Evolutionary conservation across 2,113 vertebrate genomes (phyloP).

Genomic region (Pterocles burchelli): DNA sequence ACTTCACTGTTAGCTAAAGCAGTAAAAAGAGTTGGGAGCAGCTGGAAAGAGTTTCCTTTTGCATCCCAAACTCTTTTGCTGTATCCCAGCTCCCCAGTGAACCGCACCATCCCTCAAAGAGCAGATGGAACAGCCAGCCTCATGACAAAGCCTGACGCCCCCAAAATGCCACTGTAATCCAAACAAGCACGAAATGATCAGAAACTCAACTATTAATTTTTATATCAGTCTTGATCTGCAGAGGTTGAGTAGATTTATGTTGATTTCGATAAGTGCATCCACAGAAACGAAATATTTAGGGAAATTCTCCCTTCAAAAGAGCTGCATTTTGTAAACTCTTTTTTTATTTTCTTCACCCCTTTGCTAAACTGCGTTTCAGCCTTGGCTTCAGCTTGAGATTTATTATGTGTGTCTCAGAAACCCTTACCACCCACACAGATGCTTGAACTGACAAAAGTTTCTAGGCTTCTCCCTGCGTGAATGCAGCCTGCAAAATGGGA

Average conservation of each 20-base stretch:
- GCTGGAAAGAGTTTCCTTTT: background rate
- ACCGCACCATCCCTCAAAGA: background rate
- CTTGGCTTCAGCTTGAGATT: constrained; percentile 40
- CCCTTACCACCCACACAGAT: constrained; percentile 85
- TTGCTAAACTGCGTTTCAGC: background rate
- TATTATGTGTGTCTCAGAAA: constrained; percentile 60
- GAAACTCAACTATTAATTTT: background rate
- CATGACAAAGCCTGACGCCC: background rate
- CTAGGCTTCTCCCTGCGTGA: constrained; percentile 52
- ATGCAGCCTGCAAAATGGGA: background rate
- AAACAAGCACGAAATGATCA: fast-evolving
- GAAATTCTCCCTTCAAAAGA: background rate
- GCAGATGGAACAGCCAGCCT: no score
- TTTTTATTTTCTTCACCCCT: background rate
- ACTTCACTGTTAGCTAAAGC: background rate
- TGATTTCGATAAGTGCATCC: fast-evolving
- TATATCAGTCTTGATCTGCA: fast-evolving
- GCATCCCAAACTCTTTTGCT: background rate
- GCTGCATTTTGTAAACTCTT: fast-evolving
- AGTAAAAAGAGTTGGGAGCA: fast-evolving
- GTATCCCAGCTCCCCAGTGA: background rate
- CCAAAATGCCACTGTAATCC: background rate
- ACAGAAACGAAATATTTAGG: fast-evolving
- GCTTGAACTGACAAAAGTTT: constrained; percentile 79
- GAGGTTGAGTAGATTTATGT: fast-evolving